Percentiles rank a stretch among this genome's conserved stretches.
phyloP scores from a whole-genome alignment of 1,140 invertebrate species.

The Orchestia grillus region DNA sequence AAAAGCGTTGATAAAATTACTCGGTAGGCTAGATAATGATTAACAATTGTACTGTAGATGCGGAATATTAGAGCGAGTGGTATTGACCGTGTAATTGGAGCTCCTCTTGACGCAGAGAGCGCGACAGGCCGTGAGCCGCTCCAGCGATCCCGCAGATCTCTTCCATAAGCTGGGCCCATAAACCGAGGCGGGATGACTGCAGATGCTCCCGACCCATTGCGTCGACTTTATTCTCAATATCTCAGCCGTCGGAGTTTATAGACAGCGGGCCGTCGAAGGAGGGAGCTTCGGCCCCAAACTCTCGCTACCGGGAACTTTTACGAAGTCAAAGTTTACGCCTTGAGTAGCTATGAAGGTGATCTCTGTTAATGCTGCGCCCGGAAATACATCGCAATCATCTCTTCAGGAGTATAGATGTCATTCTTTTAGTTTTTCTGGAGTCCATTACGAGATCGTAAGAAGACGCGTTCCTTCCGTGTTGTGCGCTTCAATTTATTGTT shows the following conservation, averaged over 20 bases:
- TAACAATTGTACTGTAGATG: too few species aligned
- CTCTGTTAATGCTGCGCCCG: not conserved
- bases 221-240: conserved; percentile 9
- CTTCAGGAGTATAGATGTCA: not conserved
- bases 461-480: not conserved
- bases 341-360: not conserved
- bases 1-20: too few species aligned
- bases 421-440: not conserved
- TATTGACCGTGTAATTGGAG: not conserved
- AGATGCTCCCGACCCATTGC: not conserved
- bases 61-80: too few species aligned
- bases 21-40: too few species aligned
- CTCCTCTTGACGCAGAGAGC: not conserved
- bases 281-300: not conserved
- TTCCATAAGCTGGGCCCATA: not conserved
- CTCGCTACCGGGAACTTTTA: not conserved
- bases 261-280: not conserved
- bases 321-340: not conserved
- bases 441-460: not conserved
- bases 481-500: not conserved
- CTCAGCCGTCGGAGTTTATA: not conserved
- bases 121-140: not conserved
- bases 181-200: not conserved
- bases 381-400: not conserved
- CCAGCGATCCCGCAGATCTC: not conserved